Conservation (phyloP, 2,113 vertebrate genomes). For the Xenopus borealis region DNA sequence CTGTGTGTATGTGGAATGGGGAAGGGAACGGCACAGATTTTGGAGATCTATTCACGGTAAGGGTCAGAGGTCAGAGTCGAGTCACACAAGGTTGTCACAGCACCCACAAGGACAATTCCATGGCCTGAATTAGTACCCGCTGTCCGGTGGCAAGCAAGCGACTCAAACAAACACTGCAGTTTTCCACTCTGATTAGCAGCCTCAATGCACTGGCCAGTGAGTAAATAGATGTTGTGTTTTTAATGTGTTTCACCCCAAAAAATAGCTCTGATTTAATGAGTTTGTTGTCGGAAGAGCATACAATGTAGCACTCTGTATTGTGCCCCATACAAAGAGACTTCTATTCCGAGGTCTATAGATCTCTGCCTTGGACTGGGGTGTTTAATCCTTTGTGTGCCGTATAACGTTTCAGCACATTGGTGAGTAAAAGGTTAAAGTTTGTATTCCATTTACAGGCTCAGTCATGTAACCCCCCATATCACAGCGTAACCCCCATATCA, state of each 20-base stretch:
- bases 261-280: slow-evolving; percentile 34
- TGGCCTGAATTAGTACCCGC: slow-evolving; percentile 36
- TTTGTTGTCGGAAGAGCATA: slow-evolving; percentile 30
- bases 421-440: no score
- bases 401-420: no score
- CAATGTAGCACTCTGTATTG: slow-evolving; percentile 8
- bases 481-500: no score
- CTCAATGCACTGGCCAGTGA: slow-evolving; percentile 19
- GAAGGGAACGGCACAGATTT: slow-evolving; percentile 25
- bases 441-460: no score
- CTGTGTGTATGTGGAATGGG: slow-evolving; percentile 1
- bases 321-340: slow-evolving; percentile 10
- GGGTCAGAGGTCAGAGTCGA: slow-evolving; percentile 40
- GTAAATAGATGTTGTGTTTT: slow-evolving; percentile 34
- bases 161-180: slow-evolving; percentile 31
- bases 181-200: slow-evolving; percentile 44
- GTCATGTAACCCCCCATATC: no score
- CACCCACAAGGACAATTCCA: slow-evolving; percentile 32
- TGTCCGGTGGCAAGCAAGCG: slow-evolving; percentile 33
- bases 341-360: neutral
- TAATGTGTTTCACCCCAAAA: slow-evolving; percentile 27
- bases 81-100: slow-evolving; percentile 42
- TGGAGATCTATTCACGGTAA: slow-evolving; percentile 11
- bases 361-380: no score
- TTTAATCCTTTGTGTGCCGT: neutral